Base-by-base conservation (phyloP, 2,113 vertebrate species). In the Sceloporus tristichus region DNA sequence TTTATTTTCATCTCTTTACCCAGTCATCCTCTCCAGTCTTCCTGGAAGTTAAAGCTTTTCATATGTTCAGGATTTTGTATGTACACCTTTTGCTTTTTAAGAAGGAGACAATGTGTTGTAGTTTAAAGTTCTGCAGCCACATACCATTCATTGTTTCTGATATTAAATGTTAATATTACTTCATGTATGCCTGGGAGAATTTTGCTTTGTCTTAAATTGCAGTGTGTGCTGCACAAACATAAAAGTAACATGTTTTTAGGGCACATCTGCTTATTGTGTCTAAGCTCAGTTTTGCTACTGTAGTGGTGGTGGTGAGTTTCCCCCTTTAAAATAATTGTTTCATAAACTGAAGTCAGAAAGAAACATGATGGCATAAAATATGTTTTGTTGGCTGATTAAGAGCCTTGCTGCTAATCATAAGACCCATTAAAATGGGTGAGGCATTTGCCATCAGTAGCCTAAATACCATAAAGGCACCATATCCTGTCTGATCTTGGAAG, bases 41-140 rank as follows among this genome's bases (percentile, higher is more conserved):
- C 13, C 29, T 73, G 14, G 56, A 79, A 84, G 65, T 86, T 93
- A 13, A 40, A 73, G 40, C 13, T 86, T 92, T 48, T 79, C 77
- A 25, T 25, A 70, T 84, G 11, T 62, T 14, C 59, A 62, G 13
- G 14, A 62, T 62, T 62, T 62, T 62, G 59, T 62, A 18, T 62
- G 59, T 92, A 82, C 75, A 89, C 90, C 14, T 54, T 2, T 59
- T 18, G 2, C 16, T 59, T 38, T 40, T 75, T 19, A 18, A 18
- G 5, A 62, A 75, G 3, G 88, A 66, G 77, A 65, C 89, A 86
- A 88, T 90, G 89, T 73, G 93, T 93, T 82, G 87, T 74, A n/a
- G 81, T 73, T 85, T 79, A 92, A 86, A 92, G 91, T 85, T 90
- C 86, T 95, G 90, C 70, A 89, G 85, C 74, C 82, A 77, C 9